Percentiles rank a stretch among this genome's conserved stretches.
phyloP scores from a whole-genome alignment of 1,140 invertebrate species.

The Drosophila ambigua region DNA sequence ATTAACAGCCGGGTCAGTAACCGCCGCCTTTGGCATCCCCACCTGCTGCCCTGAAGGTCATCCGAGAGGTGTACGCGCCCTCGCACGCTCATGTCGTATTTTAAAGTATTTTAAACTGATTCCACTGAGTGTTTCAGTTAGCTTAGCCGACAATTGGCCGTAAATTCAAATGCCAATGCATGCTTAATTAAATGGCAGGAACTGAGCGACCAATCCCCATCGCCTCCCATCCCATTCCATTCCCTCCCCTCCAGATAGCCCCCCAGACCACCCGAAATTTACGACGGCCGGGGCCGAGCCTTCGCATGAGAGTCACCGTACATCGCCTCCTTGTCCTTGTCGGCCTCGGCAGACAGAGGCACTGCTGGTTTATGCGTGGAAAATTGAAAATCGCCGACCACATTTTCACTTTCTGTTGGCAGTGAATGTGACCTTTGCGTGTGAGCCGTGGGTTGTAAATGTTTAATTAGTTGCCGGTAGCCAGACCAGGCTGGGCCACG shows the following conservation, averaged over 20 bases:
- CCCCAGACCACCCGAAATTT: conserved; percentile 17
- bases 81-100: background rate
- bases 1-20: conserved; percentile 47
- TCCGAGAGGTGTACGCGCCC: background rate
- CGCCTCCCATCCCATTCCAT: no score
- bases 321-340: no score
- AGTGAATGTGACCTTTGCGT: conserved; percentile 69
- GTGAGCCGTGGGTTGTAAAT: conserved; percentile 65
- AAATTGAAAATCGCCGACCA: conserved; percentile 46
- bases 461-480: conserved; percentile 67
- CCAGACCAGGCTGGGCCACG: conserved; percentile 15
- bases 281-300: conserved; percentile 23
- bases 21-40: conserved; percentile 27
- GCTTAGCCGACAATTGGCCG: conserved; percentile 30
- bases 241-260: background rate
- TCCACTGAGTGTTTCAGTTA: conserved; percentile 16
- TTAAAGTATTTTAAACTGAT: conserved; percentile 25
- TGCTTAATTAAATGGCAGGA: conserved; percentile 58
- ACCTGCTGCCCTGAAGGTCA: conserved; percentile 63
- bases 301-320: background rate
- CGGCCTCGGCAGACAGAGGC: background rate
- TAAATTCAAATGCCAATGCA: conserved; percentile 65
- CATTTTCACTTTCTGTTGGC: conserved; percentile 3
- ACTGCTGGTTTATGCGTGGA: conserved; percentile 54
- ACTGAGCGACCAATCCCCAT: background rate